Conservation (phyloP, 2,113 vertebrate genomes). For the Coturnix japonica region DNA sequence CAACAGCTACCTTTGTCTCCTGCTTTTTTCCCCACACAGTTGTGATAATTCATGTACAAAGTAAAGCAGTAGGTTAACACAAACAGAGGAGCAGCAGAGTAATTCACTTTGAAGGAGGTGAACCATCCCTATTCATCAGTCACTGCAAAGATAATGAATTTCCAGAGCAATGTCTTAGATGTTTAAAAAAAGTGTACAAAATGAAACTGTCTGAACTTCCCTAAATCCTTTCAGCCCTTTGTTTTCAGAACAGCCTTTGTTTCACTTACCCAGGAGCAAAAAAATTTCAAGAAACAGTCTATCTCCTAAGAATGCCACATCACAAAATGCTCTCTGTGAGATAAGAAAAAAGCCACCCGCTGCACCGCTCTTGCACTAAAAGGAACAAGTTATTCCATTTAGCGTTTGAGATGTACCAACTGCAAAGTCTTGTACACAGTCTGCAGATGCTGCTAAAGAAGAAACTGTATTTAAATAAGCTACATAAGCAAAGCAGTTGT, state of each 20-base stretch:
- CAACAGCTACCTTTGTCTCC: background rate
- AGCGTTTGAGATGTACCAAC: background rate
- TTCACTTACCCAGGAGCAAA: background rate
- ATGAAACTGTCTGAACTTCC: background rate
- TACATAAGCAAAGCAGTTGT: background rate
- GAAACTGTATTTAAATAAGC: background rate
- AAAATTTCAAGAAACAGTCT: background rate
- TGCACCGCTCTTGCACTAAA: background rate
- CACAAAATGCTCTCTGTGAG: background rate
- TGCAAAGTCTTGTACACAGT: background rate
- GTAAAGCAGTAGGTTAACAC: background rate
- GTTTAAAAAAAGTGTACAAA: background rate
- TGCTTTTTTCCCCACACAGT: background rate
- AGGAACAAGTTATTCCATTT: background rate
- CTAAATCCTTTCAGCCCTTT: background rate
- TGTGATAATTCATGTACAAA: background rate
- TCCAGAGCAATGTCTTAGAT: background rate
- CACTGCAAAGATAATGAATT: background rate
- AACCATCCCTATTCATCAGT: too few relatives aligned
- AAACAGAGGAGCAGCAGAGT: background rate
- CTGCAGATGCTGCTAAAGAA: background rate
- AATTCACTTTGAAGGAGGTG: background rate
- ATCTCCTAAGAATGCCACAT: background rate
- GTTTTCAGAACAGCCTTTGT: background rate
- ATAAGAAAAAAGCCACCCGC: background rate